These are phyloP conservation scores for Thunnus maccoyii DNA, from an alignment of 2,113 vertebrate genomes.

Conservation along the genomic window DNA sequence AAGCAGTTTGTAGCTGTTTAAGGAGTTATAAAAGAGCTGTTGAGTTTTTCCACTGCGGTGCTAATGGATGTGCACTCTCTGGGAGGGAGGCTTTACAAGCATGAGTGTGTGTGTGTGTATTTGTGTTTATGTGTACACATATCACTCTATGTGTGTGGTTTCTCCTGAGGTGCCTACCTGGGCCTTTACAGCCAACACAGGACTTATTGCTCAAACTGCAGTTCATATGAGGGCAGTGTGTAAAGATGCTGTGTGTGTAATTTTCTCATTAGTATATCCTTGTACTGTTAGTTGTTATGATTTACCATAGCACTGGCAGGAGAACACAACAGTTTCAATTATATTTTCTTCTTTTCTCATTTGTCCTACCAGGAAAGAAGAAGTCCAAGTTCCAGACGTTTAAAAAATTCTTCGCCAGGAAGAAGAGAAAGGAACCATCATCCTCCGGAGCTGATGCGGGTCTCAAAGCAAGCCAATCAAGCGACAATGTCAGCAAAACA, in stretches of 20 bases:
- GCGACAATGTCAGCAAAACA: constrained; percentile 83
- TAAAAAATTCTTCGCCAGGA: constrained; percentile 92
- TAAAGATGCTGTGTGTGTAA: constrained; percentile 50
- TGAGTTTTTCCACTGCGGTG: constrained; percentile 63
- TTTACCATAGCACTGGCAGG: background rate
- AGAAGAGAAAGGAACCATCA: constrained; percentile 88
- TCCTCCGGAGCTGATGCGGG: constrained; percentile 61
- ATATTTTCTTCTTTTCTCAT: background rate
- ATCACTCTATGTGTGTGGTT: constrained; percentile 32
- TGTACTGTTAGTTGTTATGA: background rate
- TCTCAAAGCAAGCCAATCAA: constrained; percentile 87
- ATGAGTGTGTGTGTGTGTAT: constrained; percentile 5
- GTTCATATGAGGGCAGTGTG: constrained; percentile 33
- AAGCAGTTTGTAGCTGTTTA: constrained; percentile 59
- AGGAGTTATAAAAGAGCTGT: constrained; percentile 57
- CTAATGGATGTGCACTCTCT: constrained; percentile 57
- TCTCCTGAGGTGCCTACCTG: constrained; percentile 48
- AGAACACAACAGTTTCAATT: background rate
- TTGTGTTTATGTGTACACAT: constrained; percentile 5
- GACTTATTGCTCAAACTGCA: constrained; percentile 44
- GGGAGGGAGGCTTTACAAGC: constrained; percentile 51
- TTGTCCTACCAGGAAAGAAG: constrained; percentile 88
- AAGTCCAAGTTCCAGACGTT: constrained; percentile 95
- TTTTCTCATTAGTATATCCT: constrained; percentile 38
- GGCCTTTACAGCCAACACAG: constrained; percentile 38